Evolutionary conservation across 1,140 invertebrate species (phyloP), one percentile per base, ranked within the genome.

Genomic region (Aphidius gifuensis): DNA sequence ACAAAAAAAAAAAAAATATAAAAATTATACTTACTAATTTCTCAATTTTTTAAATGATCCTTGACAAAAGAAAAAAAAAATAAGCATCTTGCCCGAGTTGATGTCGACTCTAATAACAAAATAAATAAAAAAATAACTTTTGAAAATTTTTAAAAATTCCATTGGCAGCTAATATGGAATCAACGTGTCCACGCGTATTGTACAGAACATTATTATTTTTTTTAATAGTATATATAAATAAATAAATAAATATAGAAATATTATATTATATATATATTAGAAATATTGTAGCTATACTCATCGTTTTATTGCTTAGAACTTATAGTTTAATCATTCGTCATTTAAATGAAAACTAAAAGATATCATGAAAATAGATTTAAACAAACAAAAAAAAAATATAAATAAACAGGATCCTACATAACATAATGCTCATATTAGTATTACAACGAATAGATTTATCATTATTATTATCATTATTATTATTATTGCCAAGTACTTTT

Each of bases 381-480:
- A 9, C 51, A 40, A 54, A 55, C 43, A 8, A 56, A 62, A 74
- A 61, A 62, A 70, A 72, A 71, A 75, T 69, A 71, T 75, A 56
- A 74, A 70, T 64, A 71, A 66, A 72, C 70, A 73, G 68, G 62
- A 75, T 75, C 68, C 70, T 76, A 74, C 71, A 69, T 78, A 75
- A 58, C 71, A 77, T 78, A 77, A 78, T 77, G 74, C 76, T 78
- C 76, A 78, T 77, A 75, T 71, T 77, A 78, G 76, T 78, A 76
- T 77, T 77, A 76, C 76, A 78, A 78, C 76, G 75, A 78, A 78
- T 76, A 78, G 72, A 74, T 69, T 76, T 75, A 70, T 39, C 67
- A 69, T 32, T 78, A 76, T 77, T 77, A 76, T 75, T 77, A 78
- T 75, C 74, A 78, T 77, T 76, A 78, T 71, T 74, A 78, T 71